Base-by-base conservation (phyloP, 1,140 invertebrate species). In the Triops cancriformis region DNA sequence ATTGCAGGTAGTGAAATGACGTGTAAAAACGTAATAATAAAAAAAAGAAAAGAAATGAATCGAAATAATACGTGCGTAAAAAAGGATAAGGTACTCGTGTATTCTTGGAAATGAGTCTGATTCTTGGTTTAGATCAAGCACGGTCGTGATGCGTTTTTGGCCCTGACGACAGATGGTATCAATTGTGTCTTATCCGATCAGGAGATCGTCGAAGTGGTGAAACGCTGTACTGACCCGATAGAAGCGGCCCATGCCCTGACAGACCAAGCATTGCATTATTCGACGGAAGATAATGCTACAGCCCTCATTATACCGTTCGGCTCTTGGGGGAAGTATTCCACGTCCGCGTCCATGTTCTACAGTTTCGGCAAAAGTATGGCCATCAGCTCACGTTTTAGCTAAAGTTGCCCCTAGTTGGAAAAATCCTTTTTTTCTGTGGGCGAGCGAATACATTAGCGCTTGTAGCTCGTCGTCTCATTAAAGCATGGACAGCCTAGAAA, bases 201-300 rank as follows among this genome's bases (percentile, higher is more conserved):
- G 77, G 88, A 89, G 81, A 84, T 88, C 7, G 83, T 87, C 45
- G 84, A 88, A 80, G 84, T 85, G 37, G 83, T 88, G 5, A 83
- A 83, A 76, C 84, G 83, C 75, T 85, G 86, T 80, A 81, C 83
- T 14, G 83, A 83, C 45, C 87, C 88, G 1, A 74, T 82, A 26
- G 85, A 87, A 78, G 87, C 86, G 37, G 87, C 87, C 7, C 81
- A 82, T n/a, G 82, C 85, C 41, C 78, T 88, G 5, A 84, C 85
- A 14, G 88, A 89, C 51, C 85, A 87, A 80, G 87, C 88, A 0
- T 81, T 88, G 77, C 85, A 87, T 42, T 88, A 86, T 82, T 86
- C 86, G 3, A 87, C 87, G 18, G 87, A 88, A 79, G 88, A 89
- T 81, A 89, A 89, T 81, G 82, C 84, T 26, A 87, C 87, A 18